Evolutionary conservation across 1,140 invertebrate genomes (phyloP), one percentile per base, ranked within the genome.

Genomic region (Drosophila busckii): DNA sequence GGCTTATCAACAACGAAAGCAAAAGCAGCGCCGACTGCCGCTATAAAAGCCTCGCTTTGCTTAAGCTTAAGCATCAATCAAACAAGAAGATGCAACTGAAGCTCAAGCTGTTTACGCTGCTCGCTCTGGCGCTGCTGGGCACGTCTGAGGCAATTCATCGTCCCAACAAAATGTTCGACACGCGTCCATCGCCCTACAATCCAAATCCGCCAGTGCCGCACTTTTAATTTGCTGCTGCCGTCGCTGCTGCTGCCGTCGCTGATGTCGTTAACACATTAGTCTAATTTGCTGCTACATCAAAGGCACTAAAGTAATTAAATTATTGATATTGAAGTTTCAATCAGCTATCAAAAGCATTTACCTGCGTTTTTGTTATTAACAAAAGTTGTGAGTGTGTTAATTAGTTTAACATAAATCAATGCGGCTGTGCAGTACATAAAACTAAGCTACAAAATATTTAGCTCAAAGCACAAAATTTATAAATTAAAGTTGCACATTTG

Each of bases 71-170:
- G 31, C 60, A 78, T 76, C 66, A 76, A 76, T 76, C 73, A 80
- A 60, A 48, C 16, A 28, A 35, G n/a, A 64, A 58, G 61, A 78
- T 76, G 71, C 67, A 78, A 71, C 63, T 78, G 16, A 78, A 78
- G 12, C 46, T 58, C 20, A 9, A 25, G 45, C 23, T 55, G 52
- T 41, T 75, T 31, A 17, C 46, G 1, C 34, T 64, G 6, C 42
- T 70, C 32, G 48, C 41, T 22, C 20, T 66, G 32, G 22, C 75
- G 8, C 8, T 42, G 4, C 4, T 20, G 46, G 35, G 44, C 4
- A 6, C 35, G n/a, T 0, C 25, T 3, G 32, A 45, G n/a, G 50
- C 61, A 2, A 42, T 19, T 31, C 52, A 31, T 2, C 42, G 32
- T 25, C 65, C 59, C 26, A 61, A n/a, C n/a, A n/a, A n/a, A n/a